Conservation (phyloP, 2,888 invertebrate species). For the Scaptodrosophila latifasciaeformis region DNA sequence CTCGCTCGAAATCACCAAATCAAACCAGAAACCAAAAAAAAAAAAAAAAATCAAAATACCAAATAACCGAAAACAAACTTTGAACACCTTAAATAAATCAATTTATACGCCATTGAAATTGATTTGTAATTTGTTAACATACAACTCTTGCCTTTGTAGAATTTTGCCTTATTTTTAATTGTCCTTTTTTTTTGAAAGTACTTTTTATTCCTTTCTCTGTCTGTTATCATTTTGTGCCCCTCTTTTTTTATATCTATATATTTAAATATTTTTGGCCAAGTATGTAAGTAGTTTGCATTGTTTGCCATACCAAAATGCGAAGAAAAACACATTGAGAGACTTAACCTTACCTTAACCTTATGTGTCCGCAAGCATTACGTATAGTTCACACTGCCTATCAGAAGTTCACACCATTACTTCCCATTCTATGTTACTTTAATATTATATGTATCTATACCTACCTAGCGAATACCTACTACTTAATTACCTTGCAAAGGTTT, state of each 20-base stretch:
- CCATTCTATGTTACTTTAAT: background rate
- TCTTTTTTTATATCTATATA: slow-evolving; percentile 38
- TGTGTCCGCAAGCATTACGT: slow-evolving; percentile 22
- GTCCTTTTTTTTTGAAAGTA: slow-evolving; percentile 19
- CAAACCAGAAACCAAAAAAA: slow-evolving; percentile 18
- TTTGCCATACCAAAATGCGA: background rate
- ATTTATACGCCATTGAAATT: slow-evolving; percentile 36
- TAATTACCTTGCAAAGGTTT: slow-evolving; percentile 20
- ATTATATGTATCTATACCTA: too few species aligned
- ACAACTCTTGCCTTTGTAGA: slow-evolving; percentile 47
- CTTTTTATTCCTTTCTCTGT: slow-evolving; percentile 21
- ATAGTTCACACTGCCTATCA: slow-evolving; percentile 20
- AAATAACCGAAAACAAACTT: background rate
- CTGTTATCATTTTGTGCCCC: slow-evolving; percentile 22
- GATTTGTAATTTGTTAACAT: slow-evolving; percentile 36
- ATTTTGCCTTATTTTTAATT: slow-evolving; percentile 40
- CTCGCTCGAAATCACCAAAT: slow-evolving; percentile 5
- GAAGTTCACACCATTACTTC: slow-evolving; percentile 19
- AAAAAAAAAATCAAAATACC: slow-evolving; percentile 28
- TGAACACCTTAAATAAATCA: slow-evolving; percentile 5
- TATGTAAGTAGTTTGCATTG: slow-evolving; percentile 16
- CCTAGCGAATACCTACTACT: too few species aligned
- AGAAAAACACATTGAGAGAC: slow-evolving; percentile 6
- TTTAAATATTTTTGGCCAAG: background rate
- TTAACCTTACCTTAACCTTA: slow-evolving; percentile 9